These are phyloP conservation scores for Lordiphosa mommai DNA, from an alignment of 1,140 invertebrate genomes.

Conservation along the genomic window DNA sequence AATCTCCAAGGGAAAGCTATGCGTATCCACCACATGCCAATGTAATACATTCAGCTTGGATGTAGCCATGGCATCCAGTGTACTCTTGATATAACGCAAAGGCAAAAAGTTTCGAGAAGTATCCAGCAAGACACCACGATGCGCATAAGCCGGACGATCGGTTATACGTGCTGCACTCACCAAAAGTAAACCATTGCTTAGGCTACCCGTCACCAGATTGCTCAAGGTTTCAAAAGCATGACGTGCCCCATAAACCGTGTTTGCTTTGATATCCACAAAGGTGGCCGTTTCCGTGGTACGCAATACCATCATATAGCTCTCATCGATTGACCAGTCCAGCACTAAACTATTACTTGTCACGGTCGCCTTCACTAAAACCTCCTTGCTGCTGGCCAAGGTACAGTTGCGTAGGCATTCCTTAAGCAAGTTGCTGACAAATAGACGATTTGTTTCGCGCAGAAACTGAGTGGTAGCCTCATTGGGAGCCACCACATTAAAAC, in stretches of 20 bases:
- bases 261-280: conserved; percentile 83
- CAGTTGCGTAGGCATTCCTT: conserved; percentile 82
- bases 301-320: conserved; percentile 83
- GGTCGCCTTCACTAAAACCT: conserved; percentile 81
- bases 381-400: conserved; percentile 79
- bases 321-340: conserved; percentile 84
- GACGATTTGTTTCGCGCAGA: conserved; percentile 80
- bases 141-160: conserved; percentile 86
- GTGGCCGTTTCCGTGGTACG: conserved; percentile 81
- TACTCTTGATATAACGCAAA: conserved; percentile 83
- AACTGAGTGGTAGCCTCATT: conserved; percentile 79
- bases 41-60: conserved; percentile 92
- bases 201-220: conserved; percentile 83
- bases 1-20: conserved; percentile 91
- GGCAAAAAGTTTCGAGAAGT: conserved; percentile 88
- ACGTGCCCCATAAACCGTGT: conserved; percentile 87
- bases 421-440: conserved; percentile 82
- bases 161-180: conserved; percentile 80
- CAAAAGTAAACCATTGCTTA: conserved; percentile 78
- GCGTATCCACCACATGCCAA: conserved; percentile 92
- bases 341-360: conserved; percentile 80
- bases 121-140: conserved; percentile 88
- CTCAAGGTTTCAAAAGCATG: conserved; percentile 88
- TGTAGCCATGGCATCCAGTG: conserved; percentile 89
- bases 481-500: conserved; percentile 81